A percentile compares a stretch with the other conserved stretches of the same genome.
Conservation (phyloP, 2,888 invertebrate species). For the Melipona beecheii region DNA sequence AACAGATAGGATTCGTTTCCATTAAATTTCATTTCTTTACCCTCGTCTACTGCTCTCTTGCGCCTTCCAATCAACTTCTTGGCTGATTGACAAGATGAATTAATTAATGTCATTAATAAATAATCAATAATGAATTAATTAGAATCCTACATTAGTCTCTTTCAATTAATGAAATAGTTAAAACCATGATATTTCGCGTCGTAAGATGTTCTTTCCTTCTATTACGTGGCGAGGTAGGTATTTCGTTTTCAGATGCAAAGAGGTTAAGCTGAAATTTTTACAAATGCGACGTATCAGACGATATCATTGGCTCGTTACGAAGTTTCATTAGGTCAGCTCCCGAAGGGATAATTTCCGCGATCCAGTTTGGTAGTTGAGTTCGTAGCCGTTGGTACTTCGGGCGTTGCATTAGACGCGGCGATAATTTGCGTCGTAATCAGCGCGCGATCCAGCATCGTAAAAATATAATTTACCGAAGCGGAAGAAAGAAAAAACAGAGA, state of each 20-base stretch:
- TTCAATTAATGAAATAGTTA: no score
- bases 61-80: slow-evolving; percentile 31
- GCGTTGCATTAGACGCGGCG: slow-evolving; percentile 53
- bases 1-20: slow-evolving; percentile 37
- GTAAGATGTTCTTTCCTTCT: no score
- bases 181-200: no score
- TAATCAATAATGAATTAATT: no score
- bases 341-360: slow-evolving; percentile 13
- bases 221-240: no score
- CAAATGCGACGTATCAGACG: neutral
- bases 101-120: no score
- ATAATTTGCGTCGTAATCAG: slow-evolving; percentile 67
- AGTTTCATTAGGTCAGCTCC: neutral
- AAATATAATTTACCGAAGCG: slow-evolving; percentile 69
- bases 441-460: slow-evolving; percentile 63
- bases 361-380: slow-evolving; percentile 28
- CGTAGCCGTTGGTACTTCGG: neutral
- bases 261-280: neutral
- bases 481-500: slow-evolving; percentile 1
- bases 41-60: neutral
- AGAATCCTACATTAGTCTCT: no score
- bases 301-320: neutral
- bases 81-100: slow-evolving; percentile 24
- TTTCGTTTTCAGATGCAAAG: no score
- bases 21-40: slow-evolving; percentile 48